Evolutionary conservation across 2,797 vertebrate genomes (phyloP), one percentile per base, ranked within the genome.

Genomic region (Hapalemur alaotrensis): DNA sequence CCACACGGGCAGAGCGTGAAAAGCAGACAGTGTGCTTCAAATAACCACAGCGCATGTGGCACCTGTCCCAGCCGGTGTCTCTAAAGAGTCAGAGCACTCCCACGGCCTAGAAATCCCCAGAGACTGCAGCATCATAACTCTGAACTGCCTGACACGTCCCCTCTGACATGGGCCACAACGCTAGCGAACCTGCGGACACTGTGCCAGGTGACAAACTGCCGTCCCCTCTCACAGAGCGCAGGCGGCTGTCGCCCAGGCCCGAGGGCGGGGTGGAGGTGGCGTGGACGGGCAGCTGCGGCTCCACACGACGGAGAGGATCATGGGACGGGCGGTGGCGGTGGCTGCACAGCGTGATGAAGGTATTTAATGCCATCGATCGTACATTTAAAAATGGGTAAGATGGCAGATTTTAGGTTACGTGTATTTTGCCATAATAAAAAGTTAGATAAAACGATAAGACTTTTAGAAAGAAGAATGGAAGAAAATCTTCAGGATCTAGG

Each of bases 41-140:
- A n/a, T 2, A n/a, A n/a, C 7, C 38, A 7, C 11, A 20, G 23
- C 6, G 2, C 0, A 3, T 0, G 17, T 1, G 17, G 43, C 20
- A 7, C n/a, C 32, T 23, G 17, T 30, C 38, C 22, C 25, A 2
- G 11, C 7, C 5, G 1, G 9, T 1, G 6, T 6, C 54, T 65
- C 61, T 20, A 3, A n/a, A 25, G 3, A 57, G 1, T 48, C 52
- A 3, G 23, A 23, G 11, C 12, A 2, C 4, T 30, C 35, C 20
- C 18, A 4, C 1, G 46, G 32, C 22, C 54, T 7, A 3, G 17
- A 63, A 48, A 30, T 12, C 65, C 15, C n/a, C 59, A 6, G 43
- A 38, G 85, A 73, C 4, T 35, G 18, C 20, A 59, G n/a, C 35
- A 3, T 0, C 0, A 0, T 22, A 46, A n/a, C 48, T 30, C 8